Evolutionary conservation across 2,113 vertebrate species (phyloP), one percentile per base, ranked within the genome.

Genomic region (Oceanodroma tethys): DNA sequence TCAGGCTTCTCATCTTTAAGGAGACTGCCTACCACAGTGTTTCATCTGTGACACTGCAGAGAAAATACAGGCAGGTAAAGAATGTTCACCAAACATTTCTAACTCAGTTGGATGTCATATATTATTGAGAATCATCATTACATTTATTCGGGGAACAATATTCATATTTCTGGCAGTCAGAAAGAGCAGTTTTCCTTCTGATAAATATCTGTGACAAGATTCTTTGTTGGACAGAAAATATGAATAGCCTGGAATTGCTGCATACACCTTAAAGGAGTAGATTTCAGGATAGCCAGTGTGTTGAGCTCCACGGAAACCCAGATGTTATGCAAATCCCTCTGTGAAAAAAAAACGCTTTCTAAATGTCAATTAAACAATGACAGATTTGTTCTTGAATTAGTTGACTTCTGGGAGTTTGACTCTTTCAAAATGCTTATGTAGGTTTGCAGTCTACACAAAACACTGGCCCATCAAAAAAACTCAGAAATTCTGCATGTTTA

Each of bases 1-100:
- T 91, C 89, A 90, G 75, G 65, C 68, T 95, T 94, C 68, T 94
- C 68, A 66, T 91, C 73, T 90, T 93, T 86, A 93, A 92, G 94
- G 79, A 84, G 65, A 26, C 53, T 88, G 91, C 91, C 95, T 92
- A 88, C 82, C 93, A 96, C 88, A 93, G 74, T 59, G 81, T 71
- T 81, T 86, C 60, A 93, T 91, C 73, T 79, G 68, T 81, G 84
- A 71, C 84, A 95, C 62, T 93, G 89, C 67, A 90, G 86, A 70
- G 62, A 82, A 95, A 96, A 94, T 66, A 75, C 15, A 55, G 40
- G 56, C 40, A 95, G 84, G 84, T 80, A 48, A 86, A 86, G 58
- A 90, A 94, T 38, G 34, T 22, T 80, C 47, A 26, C 34, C 38
- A 72, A 83, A 59, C 13, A 73, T 52, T 94, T 95, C 42, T 91